Conservation (phyloP, 2,888 invertebrate genomes). For the Calameuta filiformis region DNA sequence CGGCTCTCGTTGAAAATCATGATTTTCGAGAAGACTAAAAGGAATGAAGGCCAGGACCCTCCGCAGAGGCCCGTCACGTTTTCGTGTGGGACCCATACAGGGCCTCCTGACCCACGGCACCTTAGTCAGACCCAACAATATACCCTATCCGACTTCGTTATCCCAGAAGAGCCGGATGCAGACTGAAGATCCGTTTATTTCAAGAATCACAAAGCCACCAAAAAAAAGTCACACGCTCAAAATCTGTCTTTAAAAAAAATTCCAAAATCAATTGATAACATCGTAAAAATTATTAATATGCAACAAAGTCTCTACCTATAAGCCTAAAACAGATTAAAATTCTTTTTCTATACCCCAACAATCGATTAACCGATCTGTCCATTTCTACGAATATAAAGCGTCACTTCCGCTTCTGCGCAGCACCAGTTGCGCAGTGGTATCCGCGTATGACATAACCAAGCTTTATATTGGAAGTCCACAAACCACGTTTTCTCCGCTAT, state of each 20-base stretch:
- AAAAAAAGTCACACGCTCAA: not conserved
- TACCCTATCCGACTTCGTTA: constrained; percentile 1
- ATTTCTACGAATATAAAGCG: not conserved
- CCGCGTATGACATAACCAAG: not conserved
- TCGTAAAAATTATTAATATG: no score
- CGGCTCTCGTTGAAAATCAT: not conserved
- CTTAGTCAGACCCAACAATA: not conserved
- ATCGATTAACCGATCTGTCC: not conserved
- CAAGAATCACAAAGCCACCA: not conserved
- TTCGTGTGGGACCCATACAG: constrained; percentile 1
- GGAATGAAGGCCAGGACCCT: constrained; percentile 2
- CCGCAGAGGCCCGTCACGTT: constrained; percentile 5
- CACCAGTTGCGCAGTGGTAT: not conserved
- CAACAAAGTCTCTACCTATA: no score
- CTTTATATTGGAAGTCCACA: not conserved
- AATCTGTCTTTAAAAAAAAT: no score
- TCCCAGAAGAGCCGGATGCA: not conserved
- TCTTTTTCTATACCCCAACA: not conserved
- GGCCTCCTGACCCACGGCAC: not conserved
- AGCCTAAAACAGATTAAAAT: not conserved
- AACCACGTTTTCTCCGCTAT: not conserved
- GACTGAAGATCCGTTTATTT: not conserved
- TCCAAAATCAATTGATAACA: no score
- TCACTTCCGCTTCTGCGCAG: not conserved
- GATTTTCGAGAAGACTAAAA: not conserved